These are phyloP conservation scores for Ellobium chinense DNA, from an alignment of 2,888 invertebrate species.

Conservation along the genomic window DNA sequence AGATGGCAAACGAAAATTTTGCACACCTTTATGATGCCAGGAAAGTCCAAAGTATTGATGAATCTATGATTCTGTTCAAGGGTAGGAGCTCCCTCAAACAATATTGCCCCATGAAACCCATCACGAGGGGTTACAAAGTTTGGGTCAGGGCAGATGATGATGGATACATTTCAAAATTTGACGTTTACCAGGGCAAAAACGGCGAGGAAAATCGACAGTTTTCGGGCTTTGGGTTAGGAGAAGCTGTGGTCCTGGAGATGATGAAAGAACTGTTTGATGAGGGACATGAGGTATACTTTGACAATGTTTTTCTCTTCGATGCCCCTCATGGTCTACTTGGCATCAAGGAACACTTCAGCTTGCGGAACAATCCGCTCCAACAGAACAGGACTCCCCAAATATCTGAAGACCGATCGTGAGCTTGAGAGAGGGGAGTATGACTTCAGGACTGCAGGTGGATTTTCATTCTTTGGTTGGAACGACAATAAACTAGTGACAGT, in stretches of 20 bases:
- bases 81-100: constrained; percentile 36
- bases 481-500: constrained; percentile 33
- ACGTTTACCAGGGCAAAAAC: constrained; percentile 7
- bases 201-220: background rate
- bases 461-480: constrained; percentile 30
- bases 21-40: constrained; percentile 7
- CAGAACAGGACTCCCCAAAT: too few species aligned
- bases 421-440: too few species aligned
- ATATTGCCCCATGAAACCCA: constrained; percentile 42
- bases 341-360: background rate
- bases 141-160: background rate
- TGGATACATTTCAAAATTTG: constrained; percentile 4
- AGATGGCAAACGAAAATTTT: constrained; percentile 2
- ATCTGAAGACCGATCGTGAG: too few species aligned
- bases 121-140: constrained; percentile 36
- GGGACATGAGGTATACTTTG: constrained; percentile 29
- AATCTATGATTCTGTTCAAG: constrained; percentile 44
- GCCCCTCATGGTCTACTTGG: constrained; percentile 29
- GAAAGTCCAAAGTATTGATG: constrained; percentile 33
- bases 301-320: background rate
- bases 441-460: constrained; percentile 6
- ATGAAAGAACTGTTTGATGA: background rate
- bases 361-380: constrained; percentile 47
- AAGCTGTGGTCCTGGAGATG: constrained; percentile 39
- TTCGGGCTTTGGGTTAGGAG: constrained; percentile 15